Evolutionary conservation across 2,113 vertebrate genomes (phyloP).

Genomic region (Scartelaos histophorus): DNA sequence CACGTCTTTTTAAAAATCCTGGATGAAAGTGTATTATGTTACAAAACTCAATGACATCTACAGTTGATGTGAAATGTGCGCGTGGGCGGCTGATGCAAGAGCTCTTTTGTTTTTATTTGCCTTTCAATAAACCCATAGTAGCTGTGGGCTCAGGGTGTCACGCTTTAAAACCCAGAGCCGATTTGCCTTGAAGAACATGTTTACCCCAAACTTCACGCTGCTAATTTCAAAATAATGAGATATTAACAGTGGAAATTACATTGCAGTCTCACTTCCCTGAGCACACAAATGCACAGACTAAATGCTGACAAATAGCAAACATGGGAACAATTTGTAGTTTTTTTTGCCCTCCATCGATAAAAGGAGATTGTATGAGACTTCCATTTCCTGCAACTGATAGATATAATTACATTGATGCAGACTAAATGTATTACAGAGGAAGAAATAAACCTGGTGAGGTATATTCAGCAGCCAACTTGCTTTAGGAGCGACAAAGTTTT

Average conservation of each 20-base stretch:
- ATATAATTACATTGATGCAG: constrained; percentile 66
- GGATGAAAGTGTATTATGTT: constrained; percentile 27
- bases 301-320: constrained; percentile 59
- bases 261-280: constrained; percentile 57
- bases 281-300: constrained; percentile 35
- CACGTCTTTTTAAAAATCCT: background rate
- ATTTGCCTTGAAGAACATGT: constrained; percentile 51
- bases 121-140: constrained; percentile 38
- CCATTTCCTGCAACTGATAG: constrained; percentile 58
- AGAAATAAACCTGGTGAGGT: constrained; percentile 50
- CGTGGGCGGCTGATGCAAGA: constrained; percentile 49
- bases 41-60: constrained; percentile 5
- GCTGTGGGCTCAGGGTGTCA: constrained; percentile 25
- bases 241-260: constrained; percentile 65
- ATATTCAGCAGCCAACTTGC: constrained; percentile 20
- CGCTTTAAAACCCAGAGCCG: constrained; percentile 26
- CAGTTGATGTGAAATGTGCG: constrained; percentile 11
- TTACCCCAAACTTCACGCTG: constrained; percentile 42
- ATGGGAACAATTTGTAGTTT: constrained; percentile 48
- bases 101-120: constrained; percentile 34
- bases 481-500: background rate
- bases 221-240: constrained; percentile 70
- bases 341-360: constrained; percentile 47
- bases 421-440: constrained; percentile 61
- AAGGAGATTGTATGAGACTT: constrained; percentile 51